Evolutionary conservation across 2,113 vertebrate species (phyloP), one percentile per base, ranked within the genome.

Genomic region (Esox niger): DNA sequence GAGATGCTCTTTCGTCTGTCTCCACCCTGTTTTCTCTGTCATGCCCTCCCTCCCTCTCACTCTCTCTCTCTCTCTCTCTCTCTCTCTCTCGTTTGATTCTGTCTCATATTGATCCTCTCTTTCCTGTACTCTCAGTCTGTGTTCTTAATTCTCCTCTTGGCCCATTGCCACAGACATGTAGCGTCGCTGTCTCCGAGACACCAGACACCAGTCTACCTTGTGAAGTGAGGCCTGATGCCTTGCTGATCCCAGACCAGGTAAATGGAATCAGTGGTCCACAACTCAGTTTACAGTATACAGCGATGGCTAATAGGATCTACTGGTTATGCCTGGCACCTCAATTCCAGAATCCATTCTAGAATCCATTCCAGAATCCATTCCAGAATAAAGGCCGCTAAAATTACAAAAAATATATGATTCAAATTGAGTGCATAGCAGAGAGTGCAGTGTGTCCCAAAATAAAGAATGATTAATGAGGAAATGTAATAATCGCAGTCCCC

Each of bases 381-480:
- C n/a, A n/a, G n/a, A n/a, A n/a, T n/a, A n/a, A n/a, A n/a, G n/a
- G n/a, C n/a, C n/a, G n/a, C n/a, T n/a, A n/a, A n/a, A n/a, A n/a
- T n/a, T n/a, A n/a, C n/a, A n/a, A n/a, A n/a, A n/a, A n/a, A n/a
- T n/a, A n/a, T n/a, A n/a, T n/a, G n/a, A n/a, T n/a, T n/a, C n/a
- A n/a, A n/a, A n/a, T n/a, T n/a, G n/a, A n/a, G n/a, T 26, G 21
- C 21, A 27, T 6, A 23, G 1, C 1, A 65, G 70, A 75, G 33
- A 66, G 62, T 60, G 79, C 71, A 80, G 71, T 55, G n/a, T 66
- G 62, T 3, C 58, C 5, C 49, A 68, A 74, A 76, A 83, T 77
- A 80, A 74, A 71, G 73, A 76, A 82, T 83, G 87, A 88, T 78
- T 81, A 83, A 89, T 84, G 83, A 82, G 58, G 80, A 88, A 84